Evolutionary conservation across 2,888 invertebrate species (phyloP).

Genomic region (Agelastica alni): DNA sequence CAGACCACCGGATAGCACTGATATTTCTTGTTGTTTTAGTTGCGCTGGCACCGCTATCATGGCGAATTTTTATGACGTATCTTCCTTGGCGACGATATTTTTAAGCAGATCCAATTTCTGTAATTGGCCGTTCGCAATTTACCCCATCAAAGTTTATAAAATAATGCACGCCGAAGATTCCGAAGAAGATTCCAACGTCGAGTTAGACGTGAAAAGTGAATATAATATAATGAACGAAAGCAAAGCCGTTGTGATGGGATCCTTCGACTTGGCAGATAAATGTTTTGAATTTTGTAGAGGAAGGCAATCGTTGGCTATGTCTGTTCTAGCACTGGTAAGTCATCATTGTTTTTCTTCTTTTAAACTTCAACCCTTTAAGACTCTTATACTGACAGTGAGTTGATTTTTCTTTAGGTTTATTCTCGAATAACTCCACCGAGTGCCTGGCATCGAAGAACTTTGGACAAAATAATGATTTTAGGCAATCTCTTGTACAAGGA

Average conservation of each 20-base stretch:
- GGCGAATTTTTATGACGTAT: constrained; percentile 61
- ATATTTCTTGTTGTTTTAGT: constrained; percentile 11
- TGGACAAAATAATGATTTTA: constrained; percentile 64
- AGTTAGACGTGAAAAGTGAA: constrained; percentile 61
- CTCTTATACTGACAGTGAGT: too few species aligned
- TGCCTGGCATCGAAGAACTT: constrained; percentile 62
- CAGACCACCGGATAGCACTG: too few species aligned
- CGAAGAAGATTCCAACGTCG: constrained; percentile 59
- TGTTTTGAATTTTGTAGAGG: constrained; percentile 64
- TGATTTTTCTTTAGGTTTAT: constrained; percentile 55
- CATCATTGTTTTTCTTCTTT: not conserved
- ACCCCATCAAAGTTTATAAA: constrained; percentile 41
- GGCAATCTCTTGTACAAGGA: constrained; percentile 65
- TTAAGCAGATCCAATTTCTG: constrained; percentile 50
- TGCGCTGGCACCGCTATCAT: constrained; percentile 63
- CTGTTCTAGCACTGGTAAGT: constrained; percentile 61
- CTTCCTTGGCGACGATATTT: constrained; percentile 59
- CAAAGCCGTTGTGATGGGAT: constrained; percentile 63
- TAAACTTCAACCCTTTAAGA: too few species aligned
- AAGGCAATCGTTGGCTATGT: constrained; percentile 65
- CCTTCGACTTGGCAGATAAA: constrained; percentile 63
- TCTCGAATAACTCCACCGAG: constrained; percentile 68
- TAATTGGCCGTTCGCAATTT: constrained; percentile 45
- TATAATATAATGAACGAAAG: constrained; percentile 62
- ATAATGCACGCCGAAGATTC: constrained; percentile 57